Conservation (phyloP, 2,797 vertebrate genomes). For the Parambassis ranga region DNA sequence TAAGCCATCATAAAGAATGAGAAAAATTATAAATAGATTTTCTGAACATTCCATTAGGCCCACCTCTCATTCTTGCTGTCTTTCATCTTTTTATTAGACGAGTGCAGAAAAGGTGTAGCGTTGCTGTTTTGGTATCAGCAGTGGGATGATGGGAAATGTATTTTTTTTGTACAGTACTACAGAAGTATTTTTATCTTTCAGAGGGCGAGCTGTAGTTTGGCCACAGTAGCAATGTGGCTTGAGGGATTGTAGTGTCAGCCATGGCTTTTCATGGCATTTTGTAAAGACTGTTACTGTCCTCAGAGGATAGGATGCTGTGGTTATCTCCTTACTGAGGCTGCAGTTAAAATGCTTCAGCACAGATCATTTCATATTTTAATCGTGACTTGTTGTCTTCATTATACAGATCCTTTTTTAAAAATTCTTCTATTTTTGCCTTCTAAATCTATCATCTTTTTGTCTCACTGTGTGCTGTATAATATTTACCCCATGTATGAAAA, state of each 20-base stretch:
- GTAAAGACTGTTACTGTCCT: background rate
- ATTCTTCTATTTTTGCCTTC: too few relatives aligned
- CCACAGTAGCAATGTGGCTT: background rate
- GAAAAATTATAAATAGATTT: slow-evolving; percentile 62
- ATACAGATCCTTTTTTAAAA: too few relatives aligned
- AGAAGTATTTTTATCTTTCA: background rate
- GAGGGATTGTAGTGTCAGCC: background rate
- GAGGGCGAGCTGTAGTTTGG: background rate
- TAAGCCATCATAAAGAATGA: slow-evolving; percentile 66
- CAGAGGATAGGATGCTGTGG: background rate
- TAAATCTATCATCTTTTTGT: too few relatives aligned
- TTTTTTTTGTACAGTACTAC: background rate
- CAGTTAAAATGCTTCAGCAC: background rate
- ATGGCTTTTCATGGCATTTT: background rate
- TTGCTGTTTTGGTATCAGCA: background rate
- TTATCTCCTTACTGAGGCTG: background rate
- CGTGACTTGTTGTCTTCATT: too few relatives aligned
- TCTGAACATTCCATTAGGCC: slow-evolving; percentile 50
- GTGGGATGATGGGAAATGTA: background rate
- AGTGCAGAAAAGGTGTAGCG: background rate
- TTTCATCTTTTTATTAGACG: too few relatives aligned
- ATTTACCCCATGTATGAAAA: too few relatives aligned
- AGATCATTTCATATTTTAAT: too few relatives aligned
- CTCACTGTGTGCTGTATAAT: too few relatives aligned
- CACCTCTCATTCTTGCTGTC: background rate